Conservation (phyloP, 2,888 invertebrate species). For the Harmothoe impar region DNA sequence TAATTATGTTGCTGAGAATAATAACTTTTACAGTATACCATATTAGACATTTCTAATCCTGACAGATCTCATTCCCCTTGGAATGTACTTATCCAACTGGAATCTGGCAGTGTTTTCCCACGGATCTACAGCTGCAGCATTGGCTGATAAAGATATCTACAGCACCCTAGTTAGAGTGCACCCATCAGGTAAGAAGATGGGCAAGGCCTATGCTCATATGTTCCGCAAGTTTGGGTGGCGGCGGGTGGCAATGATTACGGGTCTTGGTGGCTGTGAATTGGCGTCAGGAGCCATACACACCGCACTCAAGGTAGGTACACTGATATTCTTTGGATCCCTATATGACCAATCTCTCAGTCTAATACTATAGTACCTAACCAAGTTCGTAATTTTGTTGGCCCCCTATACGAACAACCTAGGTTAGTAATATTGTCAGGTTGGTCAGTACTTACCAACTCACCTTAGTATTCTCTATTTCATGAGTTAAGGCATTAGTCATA, state of each 20-base stretch:
- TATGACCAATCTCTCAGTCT: no score
- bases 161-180: not conserved
- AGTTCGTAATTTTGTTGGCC: no score
- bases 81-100: not conserved
- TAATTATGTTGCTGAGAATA: no score
- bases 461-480: no score
- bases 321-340: no score
- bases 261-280: not conserved
- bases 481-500: no score
- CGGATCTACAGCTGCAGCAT: not conserved
- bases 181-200: not conserved
- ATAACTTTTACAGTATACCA: no score
- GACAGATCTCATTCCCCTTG: not conserved
- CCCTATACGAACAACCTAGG: no score
- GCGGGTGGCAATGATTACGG: not conserved
- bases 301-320: not conserved
- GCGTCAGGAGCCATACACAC: not conserved
- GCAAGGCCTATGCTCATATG: not conserved
- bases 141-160: not conserved
- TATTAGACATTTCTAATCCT: no score
- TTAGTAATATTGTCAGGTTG: no score
- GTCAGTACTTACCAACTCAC: no score
- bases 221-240: not conserved
- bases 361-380: no score
- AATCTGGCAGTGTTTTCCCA: not conserved